A percentile compares a stretch with the other conserved stretches of the same genome.
Evolutionary conservation across 2,888 invertebrate genomes (phyloP).

Genomic region (Pegoplata infirma): DNA sequence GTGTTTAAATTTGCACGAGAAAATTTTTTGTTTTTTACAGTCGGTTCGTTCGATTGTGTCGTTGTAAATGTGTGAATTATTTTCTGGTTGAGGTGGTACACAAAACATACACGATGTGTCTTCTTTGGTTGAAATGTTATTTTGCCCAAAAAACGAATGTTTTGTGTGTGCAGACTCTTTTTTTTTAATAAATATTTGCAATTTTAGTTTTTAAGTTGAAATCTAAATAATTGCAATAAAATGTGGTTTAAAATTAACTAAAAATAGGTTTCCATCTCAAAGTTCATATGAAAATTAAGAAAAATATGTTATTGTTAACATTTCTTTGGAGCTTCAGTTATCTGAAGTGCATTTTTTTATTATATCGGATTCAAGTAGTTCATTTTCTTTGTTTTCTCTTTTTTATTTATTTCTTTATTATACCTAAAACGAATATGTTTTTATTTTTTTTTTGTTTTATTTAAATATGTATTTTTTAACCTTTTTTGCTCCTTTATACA

Average conservation of each 20-base stretch:
- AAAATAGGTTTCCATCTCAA: slow-evolving; percentile 1
- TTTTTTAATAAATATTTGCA: neutral
- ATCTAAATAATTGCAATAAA: neutral
- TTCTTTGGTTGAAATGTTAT: slow-evolving; percentile 35
- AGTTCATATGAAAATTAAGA: neutral
- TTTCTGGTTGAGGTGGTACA: slow-evolving; percentile 46
- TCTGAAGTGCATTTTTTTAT: no score
- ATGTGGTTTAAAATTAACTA: neutral
- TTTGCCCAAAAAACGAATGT: slow-evolving; percentile 12
- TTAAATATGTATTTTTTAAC: neutral
- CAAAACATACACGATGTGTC: slow-evolving; percentile 45
- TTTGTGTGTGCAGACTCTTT: neutral
- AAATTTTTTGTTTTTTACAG: slow-evolving; percentile 30
- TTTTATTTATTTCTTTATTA: neutral
- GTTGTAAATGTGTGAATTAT: slow-evolving; percentile 52
- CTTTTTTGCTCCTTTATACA: slow-evolving; percentile 1
- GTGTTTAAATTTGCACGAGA: slow-evolving; percentile 10
- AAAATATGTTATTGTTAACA: neutral
- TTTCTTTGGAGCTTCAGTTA: no score
- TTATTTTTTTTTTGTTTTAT: neutral
- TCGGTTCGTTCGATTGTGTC: slow-evolving; percentile 36
- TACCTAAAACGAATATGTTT: neutral
- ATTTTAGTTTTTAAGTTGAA: neutral
- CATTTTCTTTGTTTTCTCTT: no score
- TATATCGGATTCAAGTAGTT: no score